These are phyloP conservation scores for Nymphalis urticae DNA, from an alignment of 2,888 invertebrate species.

Conservation along the genomic window DNA sequence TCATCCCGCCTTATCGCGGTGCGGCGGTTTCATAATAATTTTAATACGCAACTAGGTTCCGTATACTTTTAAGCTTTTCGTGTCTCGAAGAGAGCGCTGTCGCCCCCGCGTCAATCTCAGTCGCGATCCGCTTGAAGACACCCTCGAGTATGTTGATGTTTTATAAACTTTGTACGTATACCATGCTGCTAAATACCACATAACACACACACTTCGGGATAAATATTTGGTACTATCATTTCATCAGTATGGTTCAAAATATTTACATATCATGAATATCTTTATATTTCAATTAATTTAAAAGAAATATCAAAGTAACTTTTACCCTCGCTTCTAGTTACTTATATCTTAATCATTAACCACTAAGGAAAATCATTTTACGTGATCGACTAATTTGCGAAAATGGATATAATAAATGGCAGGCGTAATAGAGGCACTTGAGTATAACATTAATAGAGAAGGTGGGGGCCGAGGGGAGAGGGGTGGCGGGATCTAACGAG, in stretches of 20 bases:
- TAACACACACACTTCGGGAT: no score
- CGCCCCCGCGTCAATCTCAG: slow-evolving; percentile 68
- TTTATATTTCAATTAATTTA: neutral
- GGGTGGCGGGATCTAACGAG: slow-evolving; percentile 68
- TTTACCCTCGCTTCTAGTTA: slow-evolving; percentile 14
- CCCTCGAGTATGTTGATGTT: slow-evolving; percentile 63
- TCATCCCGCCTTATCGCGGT: slow-evolving; percentile 72
- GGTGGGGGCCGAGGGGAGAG: slow-evolving; percentile 60
- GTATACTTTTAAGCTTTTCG: slow-evolving; percentile 69
- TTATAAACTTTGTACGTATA: slow-evolving; percentile 39
- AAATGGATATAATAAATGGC: slow-evolving; percentile 81
- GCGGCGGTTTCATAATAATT: slow-evolving; percentile 78
- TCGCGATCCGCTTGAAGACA: slow-evolving; percentile 58
- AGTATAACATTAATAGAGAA: slow-evolving; percentile 80
- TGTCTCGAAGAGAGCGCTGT: slow-evolving; percentile 52
- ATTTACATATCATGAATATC: no score
- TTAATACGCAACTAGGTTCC: slow-evolving; percentile 63
- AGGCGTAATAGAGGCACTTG: slow-evolving; percentile 79
- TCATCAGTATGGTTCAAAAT: no score
- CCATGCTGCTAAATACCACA: neutral
- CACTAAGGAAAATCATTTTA: slow-evolving; percentile 39
- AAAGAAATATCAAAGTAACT: slow-evolving; percentile 3
- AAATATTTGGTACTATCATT: no score
- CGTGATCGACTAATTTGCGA: slow-evolving; percentile 76
- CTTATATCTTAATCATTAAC: slow-evolving; percentile 28